Evolutionary conservation across 2,113 vertebrate genomes (phyloP).

Genomic region (Carlito syrichta): DNA sequence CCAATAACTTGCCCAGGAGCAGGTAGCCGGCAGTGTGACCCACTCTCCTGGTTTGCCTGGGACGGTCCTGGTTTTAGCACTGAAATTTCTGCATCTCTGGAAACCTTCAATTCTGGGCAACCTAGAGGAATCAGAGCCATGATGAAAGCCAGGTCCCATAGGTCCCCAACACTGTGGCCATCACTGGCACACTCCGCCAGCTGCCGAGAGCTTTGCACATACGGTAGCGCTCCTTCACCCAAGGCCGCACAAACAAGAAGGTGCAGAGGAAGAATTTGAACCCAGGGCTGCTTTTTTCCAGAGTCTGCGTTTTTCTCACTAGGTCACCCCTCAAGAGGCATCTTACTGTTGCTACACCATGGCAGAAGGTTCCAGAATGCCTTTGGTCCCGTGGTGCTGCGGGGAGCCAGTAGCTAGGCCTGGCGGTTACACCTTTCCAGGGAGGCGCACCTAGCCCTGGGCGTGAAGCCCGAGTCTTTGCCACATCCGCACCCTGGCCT

Average conservation of each 20-base stretch:
- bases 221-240: background rate
- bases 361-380: background rate
- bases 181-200: background rate
- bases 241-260: background rate
- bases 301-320: background rate
- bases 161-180: background rate
- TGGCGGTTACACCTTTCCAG: too few species aligned
- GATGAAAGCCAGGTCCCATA: accelerated
- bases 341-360: accelerated
- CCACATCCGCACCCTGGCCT: background rate
- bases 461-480: background rate
- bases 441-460: background rate
- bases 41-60: background rate
- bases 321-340: background rate
- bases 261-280: background rate
- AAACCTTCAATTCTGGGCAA: background rate
- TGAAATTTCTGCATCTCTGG: background rate
- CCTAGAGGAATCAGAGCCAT: background rate
- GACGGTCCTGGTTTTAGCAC: background rate
- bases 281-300: background rate
- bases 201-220: accelerated
- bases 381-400: background rate
- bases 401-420: accelerated
- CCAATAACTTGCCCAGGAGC: background rate
- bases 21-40: too few species aligned